phyloP scores from a whole-genome alignment of 2,797 vertebrate species.

The Hyperoplus lanceolatus region DNA sequence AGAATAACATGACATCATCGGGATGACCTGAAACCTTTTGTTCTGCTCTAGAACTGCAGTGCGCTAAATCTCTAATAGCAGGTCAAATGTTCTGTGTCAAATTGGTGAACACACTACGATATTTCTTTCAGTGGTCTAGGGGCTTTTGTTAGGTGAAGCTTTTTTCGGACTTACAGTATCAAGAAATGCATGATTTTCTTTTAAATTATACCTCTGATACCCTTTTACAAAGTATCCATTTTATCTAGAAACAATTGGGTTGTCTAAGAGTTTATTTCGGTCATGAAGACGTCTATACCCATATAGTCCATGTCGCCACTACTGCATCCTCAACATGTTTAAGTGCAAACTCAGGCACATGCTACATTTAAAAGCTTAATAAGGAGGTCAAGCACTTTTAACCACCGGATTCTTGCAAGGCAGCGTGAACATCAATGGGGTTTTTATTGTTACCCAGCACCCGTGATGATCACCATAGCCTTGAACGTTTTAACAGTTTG shows the following conservation, averaged over 20 bases:
- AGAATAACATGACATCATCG: conserved; percentile 37
- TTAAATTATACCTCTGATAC: no score
- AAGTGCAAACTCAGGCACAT: background rate
- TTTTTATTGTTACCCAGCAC: background rate
- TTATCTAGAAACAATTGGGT: no score
- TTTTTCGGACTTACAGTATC: background rate
- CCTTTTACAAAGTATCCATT: no score
- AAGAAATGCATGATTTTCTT: background rate
- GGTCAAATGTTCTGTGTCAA: conserved; percentile 35
- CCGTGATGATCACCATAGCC: background rate
- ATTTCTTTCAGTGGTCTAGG: background rate
- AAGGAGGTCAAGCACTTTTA: conserved; percentile 1
- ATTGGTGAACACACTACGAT: background rate
- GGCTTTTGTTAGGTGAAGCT: background rate
- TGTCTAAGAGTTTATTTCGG: no score
- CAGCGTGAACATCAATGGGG: background rate
- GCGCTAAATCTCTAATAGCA: conserved; percentile 37
- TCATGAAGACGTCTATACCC: background rate
- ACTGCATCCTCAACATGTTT: conserved; percentile 3
- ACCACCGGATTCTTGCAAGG: background rate
- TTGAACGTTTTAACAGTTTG: background rate
- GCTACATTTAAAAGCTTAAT: conserved; percentile 13
- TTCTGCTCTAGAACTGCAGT: conserved; percentile 15
- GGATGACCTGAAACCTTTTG: conserved; percentile 38
- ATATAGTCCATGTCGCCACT: conserved; percentile 10